Conservation (phyloP, 2,797 vertebrate genomes). For the Triplophysa bombifrons region DNA sequence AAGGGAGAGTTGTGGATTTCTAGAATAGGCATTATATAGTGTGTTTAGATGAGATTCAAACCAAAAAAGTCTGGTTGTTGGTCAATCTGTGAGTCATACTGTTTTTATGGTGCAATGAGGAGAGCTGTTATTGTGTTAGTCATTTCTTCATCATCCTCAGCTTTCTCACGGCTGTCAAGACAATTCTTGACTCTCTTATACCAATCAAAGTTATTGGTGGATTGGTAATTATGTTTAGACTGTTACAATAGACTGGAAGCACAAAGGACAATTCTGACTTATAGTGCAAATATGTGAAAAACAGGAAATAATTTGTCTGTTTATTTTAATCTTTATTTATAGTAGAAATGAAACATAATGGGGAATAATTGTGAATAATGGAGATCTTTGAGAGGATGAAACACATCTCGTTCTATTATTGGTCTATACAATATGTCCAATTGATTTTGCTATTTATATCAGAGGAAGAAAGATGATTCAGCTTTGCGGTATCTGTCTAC, state of each 20-base stretch:
- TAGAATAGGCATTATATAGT: conserved; percentile 17
- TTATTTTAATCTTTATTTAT: not conserved
- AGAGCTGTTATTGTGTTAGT: not conserved
- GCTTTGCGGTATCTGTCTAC: conserved; percentile 7
- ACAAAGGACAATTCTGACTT: not conserved
- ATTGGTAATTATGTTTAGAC: conserved; percentile 1
- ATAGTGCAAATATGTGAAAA: not conserved
- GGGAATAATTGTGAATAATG: conserved; percentile 3
- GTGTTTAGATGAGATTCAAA: not conserved
- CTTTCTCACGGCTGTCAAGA: conserved; percentile 13
- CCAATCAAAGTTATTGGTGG: conserved; percentile 16
- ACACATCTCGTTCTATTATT: not conserved
- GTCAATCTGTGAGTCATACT: conserved; percentile 10
- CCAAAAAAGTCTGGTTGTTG: not conserved
- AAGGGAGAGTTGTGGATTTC: conserved; percentile 44
- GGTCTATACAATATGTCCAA: conserved; percentile 2
- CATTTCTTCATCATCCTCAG: not conserved
- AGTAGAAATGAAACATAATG: not conserved
- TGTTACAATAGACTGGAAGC: not conserved
- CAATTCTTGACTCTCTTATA: conserved; percentile 16
- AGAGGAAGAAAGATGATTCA: not conserved
- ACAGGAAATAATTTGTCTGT: not conserved
- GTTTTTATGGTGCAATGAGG: not conserved
- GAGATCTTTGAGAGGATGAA: not conserved
- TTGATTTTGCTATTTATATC: conserved; percentile 37